Evolutionary conservation across 2,888 invertebrate genomes (phyloP), one percentile per base, ranked within the genome.

Genomic region (Sipha maydis): DNA sequence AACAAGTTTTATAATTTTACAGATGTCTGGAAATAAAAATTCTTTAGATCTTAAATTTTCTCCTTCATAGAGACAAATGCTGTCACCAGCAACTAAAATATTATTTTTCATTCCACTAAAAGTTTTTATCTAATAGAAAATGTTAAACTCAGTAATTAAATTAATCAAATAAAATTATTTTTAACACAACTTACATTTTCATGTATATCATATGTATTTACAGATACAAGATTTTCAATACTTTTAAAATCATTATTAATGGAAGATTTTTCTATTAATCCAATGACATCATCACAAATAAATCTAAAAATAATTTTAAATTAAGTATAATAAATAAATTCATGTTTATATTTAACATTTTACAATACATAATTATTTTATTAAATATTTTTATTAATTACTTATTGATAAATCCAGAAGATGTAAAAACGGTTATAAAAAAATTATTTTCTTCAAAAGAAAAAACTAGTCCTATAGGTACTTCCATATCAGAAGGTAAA

Each of bases 381-480:
- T 11, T 79, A 34, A 69, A 85, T 67, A 17, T 31, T 69, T 48
- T 31, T 38, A 48, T 21, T 75, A 48, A 71, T 56, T 54, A 86
- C 86, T 88, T 75, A 21, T 88, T 88, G 9, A 88, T 82, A 61
- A 88, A 88, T 80, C 86, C 86, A 73, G 86, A 88, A 56, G 86
- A 88, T 61, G 86, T 88, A 19, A 75, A 61, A 75, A 88, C 86
- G 31, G 56, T 88, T 17, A 88, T 88, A 75, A 25, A 25, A 56
- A 88, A 88, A n/a, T 75, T 2, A 9, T 80, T 88, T 54, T 88
- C 75, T 54, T 61, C 41, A 31, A 61, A 31, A 17, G 25, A 56
- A 61, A 88, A 88, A 75, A 88, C 67, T 3, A 88, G 61, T 41
- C 86, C 86, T 17, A 88, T 41, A 31, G 41, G 86, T 56, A 41